Conservation (phyloP, 2,797 vertebrate species). For the Darevskia nairensis region DNA sequence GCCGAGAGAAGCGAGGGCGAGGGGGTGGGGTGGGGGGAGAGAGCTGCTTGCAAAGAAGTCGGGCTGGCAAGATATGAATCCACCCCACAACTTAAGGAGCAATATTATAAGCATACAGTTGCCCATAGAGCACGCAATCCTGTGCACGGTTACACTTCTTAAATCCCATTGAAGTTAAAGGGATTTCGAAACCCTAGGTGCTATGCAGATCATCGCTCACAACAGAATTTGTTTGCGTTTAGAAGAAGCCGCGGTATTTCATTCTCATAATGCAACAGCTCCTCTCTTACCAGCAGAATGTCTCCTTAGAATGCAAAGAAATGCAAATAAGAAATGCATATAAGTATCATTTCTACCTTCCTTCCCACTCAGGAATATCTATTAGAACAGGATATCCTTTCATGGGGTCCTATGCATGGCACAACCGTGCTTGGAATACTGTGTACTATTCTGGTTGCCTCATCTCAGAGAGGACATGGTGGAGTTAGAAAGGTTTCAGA, state of each 20-base stretch:
- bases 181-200: not conserved
- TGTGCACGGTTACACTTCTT: not conserved
- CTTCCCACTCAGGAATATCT: not conserved
- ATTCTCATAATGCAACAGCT: not conserved
- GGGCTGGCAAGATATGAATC: conserved; percentile 83
- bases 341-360: conserved; percentile 18
- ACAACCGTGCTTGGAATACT: no score
- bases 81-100: conserved; percentile 1
- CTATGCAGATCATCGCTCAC: not conserved
- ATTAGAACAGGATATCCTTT: not conserved
- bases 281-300: not conserved
- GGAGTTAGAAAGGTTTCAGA: no score
- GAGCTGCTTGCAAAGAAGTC: conserved; percentile 76
- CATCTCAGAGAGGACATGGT: no score
- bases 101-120: conserved; percentile 36
- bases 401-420: not conserved
- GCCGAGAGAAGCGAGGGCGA: not conserved
- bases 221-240: not conserved
- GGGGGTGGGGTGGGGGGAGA: not conserved
- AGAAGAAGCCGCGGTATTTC: conserved; percentile 8
- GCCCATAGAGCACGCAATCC: not conserved
- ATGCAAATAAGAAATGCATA: not conserved
- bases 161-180: not conserved
- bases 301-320: not conserved
- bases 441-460: no score